Evolutionary conservation across 2,113 vertebrate species (phyloP).

Genomic region (Anhinga anhinga): DNA sequence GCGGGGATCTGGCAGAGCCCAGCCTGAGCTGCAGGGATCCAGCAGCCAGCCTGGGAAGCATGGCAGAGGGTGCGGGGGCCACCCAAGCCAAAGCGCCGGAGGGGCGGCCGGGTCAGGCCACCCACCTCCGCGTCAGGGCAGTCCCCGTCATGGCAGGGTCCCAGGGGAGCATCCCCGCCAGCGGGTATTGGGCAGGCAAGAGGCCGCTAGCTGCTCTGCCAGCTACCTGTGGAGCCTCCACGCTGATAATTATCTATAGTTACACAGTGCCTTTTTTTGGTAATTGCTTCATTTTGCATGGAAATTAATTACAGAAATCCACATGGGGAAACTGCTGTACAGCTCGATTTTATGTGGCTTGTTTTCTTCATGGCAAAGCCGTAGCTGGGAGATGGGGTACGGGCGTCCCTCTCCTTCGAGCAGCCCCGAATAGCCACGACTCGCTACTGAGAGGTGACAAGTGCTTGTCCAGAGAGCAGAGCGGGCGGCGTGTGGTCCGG

Average conservation of each 20-base stretch:
- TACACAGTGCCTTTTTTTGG: background rate
- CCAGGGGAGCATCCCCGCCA: background rate
- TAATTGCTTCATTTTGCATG: slow-evolving; percentile 16
- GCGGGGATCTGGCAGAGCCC: background rate
- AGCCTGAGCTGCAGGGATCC: rapidly evolving
- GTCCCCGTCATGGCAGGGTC: background rate
- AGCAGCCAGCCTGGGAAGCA: rapidly evolving
- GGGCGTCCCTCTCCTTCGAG: background rate
- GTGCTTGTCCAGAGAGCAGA: rapidly evolving
- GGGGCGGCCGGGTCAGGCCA: background rate
- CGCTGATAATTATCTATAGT: background rate
- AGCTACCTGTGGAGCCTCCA: background rate
- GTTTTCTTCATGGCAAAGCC: rapidly evolving
- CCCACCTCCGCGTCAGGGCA: background rate
- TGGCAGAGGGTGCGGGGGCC: rapidly evolving
- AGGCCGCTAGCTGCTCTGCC: background rate
- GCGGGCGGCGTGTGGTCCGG: background rate
- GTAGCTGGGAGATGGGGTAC: background rate
- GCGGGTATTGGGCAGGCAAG: background rate
- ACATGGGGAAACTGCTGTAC: background rate
- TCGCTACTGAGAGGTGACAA: background rate
- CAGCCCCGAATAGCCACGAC: rapidly evolving
- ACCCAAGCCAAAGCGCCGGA: background rate
- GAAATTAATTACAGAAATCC: slow-evolving; percentile 31
- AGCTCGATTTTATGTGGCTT: background rate